phyloP scores from a whole-genome alignment of 2,113 vertebrate genomes.

The Sterrhoptilus dennistouni region DNA sequence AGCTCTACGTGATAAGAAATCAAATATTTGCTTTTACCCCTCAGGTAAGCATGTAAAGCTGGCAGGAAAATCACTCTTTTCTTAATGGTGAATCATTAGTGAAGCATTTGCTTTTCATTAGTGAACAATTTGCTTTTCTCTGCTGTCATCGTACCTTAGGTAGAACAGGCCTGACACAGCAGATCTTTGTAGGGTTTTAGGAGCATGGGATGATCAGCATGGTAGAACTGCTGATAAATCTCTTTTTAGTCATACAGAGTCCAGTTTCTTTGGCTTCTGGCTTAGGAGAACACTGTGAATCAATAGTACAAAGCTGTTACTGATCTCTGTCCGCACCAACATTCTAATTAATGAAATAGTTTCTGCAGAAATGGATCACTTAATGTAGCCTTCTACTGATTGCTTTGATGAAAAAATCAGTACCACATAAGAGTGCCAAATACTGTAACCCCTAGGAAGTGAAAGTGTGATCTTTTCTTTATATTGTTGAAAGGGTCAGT shows the following conservation, averaged over 20 bases:
- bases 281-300: not conserved
- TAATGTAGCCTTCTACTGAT: not conserved
- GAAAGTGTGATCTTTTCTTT: not conserved
- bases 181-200: not conserved
- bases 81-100: not conserved
- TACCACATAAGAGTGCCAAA: not conserved
- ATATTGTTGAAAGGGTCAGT: not conserved
- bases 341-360: not conserved
- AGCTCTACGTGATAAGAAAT: slow-evolving; percentile 93
- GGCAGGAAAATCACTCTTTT: not conserved
- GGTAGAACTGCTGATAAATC: not conserved
- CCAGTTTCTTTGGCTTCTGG: not conserved
- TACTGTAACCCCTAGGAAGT: not conserved
- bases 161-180: not conserved
- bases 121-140: not conserved
- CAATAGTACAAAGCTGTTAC: not conserved
- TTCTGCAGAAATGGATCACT: not conserved
- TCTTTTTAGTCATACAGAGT: not conserved
- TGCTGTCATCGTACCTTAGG: not conserved
- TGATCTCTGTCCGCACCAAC: not conserved
- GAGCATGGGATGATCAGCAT: not conserved
- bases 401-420: not conserved
- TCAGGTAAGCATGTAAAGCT: slow-evolving; percentile 75
- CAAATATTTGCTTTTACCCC: slow-evolving; percentile 93
- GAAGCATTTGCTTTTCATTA: not conserved